Evolutionary conservation across 1,140 invertebrate species (phyloP).

Genomic region (Drosophila melanica): DNA sequence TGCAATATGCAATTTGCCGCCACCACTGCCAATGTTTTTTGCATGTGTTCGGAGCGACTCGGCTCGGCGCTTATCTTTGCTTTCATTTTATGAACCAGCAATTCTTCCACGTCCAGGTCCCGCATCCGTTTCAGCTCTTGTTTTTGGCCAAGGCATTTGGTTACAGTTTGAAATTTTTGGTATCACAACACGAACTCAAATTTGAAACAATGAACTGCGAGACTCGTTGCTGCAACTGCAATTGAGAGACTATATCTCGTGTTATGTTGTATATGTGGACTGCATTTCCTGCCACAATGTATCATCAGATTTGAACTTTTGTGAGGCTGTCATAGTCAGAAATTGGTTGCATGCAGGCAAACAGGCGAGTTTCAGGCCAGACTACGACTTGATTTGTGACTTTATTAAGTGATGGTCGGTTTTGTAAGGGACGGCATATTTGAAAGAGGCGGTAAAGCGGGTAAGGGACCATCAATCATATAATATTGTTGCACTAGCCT

Average conservation of each 20-base stretch:
- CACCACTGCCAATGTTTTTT: constrained; percentile 53
- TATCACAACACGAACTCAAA: constrained; percentile 63
- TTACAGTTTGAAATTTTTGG: constrained; percentile 77
- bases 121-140: constrained; percentile 23
- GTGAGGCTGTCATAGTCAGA: constrained; percentile 77
- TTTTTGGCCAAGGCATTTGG: constrained; percentile 50
- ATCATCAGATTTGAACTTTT: constrained; percentile 79
- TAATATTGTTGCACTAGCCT: constrained; percentile 48
- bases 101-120: constrained; percentile 33
- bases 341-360: constrained; percentile 72
- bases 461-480: constrained; percentile 45
- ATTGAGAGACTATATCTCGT: constrained; percentile 47
- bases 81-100: constrained; percentile 78
- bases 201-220: constrained; percentile 69
- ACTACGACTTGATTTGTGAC: constrained; percentile 77
- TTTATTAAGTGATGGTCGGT: constrained; percentile 56
- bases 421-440: neutral
- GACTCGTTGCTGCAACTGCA: constrained; percentile 71
- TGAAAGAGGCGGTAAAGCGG: neutral
- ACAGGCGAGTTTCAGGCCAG: constrained; percentile 46
- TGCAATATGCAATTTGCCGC: constrained; percentile 79
- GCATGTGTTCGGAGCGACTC: constrained; percentile 25
- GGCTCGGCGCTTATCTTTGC: constrained; percentile 72
- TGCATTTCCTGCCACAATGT: constrained; percentile 78
- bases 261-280: constrained; percentile 47